Evolutionary conservation across 2,113 vertebrate genomes (phyloP).

Genomic region (Cyphomyrus discorhynchus): DNA sequence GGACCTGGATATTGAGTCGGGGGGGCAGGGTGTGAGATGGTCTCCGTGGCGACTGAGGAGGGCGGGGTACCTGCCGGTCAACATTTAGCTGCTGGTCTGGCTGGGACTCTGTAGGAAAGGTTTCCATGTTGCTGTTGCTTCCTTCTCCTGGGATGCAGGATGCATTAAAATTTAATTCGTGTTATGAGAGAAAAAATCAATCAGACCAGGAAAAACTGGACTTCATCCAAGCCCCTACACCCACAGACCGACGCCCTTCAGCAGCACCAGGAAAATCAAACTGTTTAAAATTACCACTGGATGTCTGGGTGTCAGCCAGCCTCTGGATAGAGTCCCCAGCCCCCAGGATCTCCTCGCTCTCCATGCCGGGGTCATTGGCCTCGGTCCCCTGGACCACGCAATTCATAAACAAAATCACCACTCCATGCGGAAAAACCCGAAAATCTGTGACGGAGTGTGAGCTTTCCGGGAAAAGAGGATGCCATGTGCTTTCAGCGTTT

Average conservation of each 20-base stretch:
- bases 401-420: background rate
- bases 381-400: slow-evolving; percentile 69
- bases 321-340: slow-evolving; percentile 82
- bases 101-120: slow-evolving; percentile 68
- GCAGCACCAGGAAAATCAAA: background rate
- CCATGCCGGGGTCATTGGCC: slow-evolving; percentile 84
- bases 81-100: slow-evolving; percentile 68
- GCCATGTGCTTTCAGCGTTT: background rate
- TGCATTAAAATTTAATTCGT: background rate
- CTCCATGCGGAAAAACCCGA: background rate
- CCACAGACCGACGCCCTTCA: slow-evolving; percentile 34
- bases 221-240: slow-evolving; percentile 23
- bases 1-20: slow-evolving; percentile 75
- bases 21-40: slow-evolving; percentile 77
- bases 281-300: slow-evolving; percentile 67
- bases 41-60: slow-evolving; percentile 79
- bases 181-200: background rate
- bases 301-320: slow-evolving; percentile 79
- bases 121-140: slow-evolving; percentile 59
- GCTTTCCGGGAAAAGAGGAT: background rate
- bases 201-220: background rate
- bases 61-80: slow-evolving; percentile 66
- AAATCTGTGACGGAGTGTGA: background rate
- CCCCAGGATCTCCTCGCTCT: slow-evolving; percentile 89
- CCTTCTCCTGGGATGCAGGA: slow-evolving; percentile 64